These are phyloP conservation scores for Pogonus chalceus DNA, from an alignment of 1,140 invertebrate species.

Conservation along the genomic window DNA sequence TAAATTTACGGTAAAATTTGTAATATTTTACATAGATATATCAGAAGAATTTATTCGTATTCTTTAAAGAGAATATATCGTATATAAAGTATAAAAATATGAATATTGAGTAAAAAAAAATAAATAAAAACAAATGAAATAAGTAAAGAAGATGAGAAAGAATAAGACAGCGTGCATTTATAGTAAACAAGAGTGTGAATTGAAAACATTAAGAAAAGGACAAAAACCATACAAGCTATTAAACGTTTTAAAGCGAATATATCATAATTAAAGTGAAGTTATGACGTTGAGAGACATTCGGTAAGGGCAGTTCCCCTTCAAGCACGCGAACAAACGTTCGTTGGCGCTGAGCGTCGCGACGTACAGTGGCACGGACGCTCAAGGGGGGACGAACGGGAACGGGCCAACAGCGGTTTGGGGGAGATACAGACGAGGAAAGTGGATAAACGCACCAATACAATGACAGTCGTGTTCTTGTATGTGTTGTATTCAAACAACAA, in stretches of 20 bases:
- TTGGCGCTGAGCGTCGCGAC: too few relatives aligned
- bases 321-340: constrained; percentile 8
- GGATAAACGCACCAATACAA: background rate
- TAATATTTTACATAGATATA: too few relatives aligned
- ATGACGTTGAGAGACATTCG: constrained; percentile 16
- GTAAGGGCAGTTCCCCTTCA: constrained; percentile 18
- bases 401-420: background rate
- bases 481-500: background rate
- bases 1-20: too few relatives aligned
- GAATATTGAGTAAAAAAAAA: too few relatives aligned
- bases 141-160: too few relatives aligned
- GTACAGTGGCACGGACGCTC: background rate
- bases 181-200: background rate
- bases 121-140: too few relatives aligned
- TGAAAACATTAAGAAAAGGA: constrained; percentile 19
- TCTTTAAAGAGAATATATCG: too few relatives aligned
- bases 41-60: too few relatives aligned
- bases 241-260: constrained; percentile 22
- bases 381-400: background rate
- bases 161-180: too few relatives aligned
- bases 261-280: constrained; percentile 19
- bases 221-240: constrained; percentile 26
- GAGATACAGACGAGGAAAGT: background rate
- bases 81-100: too few relatives aligned
- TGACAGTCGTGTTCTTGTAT: background rate